Evolutionary conservation across 2,888 invertebrate genomes (phyloP).

Genomic region (Drosophila nr. perissopoda): DNA sequence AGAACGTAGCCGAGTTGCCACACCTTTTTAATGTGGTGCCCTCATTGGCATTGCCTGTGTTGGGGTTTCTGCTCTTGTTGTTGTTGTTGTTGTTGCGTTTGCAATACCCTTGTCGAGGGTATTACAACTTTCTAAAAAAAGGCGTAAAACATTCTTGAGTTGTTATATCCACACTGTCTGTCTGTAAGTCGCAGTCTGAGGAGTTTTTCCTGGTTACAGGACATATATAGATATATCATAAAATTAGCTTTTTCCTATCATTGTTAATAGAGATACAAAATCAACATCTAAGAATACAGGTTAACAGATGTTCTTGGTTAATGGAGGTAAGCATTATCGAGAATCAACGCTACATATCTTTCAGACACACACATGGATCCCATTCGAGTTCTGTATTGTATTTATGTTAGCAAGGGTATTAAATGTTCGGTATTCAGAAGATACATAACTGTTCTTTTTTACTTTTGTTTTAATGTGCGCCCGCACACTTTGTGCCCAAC

Average conservation of each 20-base stretch:
- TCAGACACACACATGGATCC: background rate
- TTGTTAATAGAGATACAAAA: background rate
- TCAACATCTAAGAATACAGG: background rate
- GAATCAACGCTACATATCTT: background rate
- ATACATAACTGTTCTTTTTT: conserved; percentile 24
- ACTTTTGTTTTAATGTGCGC: conserved; percentile 71
- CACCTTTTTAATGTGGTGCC: conserved; percentile 65
- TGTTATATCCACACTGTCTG: background rate
- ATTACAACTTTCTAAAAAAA: background rate
- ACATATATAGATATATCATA: background rate
- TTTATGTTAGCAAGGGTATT: background rate
- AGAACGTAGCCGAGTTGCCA: conserved; percentile 66
- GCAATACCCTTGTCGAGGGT: conserved; percentile 8
- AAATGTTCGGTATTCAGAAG: background rate
- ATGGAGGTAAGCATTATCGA: background rate
- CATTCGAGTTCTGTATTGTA: background rate
- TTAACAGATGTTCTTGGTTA: background rate
- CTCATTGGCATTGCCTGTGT: conserved; percentile 54
- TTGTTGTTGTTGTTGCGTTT: conserved; percentile 11
- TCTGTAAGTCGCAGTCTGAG: background rate
- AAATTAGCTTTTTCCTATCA: background rate
- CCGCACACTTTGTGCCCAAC: conserved; percentile 64
- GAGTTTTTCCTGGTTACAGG: background rate
- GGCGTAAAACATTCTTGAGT: background rate
- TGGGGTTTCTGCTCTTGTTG: conserved; percentile 37